Evolutionary conservation across 2,888 invertebrate species (phyloP).

Genomic region (Acleris cristana): DNA sequence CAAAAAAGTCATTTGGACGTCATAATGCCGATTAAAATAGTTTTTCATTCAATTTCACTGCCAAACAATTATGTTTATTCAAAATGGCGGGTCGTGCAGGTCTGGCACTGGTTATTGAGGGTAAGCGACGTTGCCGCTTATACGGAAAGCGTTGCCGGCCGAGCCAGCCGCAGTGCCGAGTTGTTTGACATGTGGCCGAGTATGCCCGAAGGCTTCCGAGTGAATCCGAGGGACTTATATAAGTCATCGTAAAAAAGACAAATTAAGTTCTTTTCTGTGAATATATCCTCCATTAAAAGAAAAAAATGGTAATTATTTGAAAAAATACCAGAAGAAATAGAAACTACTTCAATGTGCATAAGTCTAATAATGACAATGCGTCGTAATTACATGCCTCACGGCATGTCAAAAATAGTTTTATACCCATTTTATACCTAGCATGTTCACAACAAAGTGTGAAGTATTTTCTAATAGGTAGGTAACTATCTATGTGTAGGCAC

Average conservation of each 20-base stretch:
- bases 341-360: too few species aligned
- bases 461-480: too few species aligned
- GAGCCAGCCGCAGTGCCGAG: conserved; percentile 49
- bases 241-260: conserved; percentile 27
- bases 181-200: conserved; percentile 50
- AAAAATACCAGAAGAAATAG: background rate
- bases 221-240: conserved; percentile 41
- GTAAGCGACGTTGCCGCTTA: conserved; percentile 74
- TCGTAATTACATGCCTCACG: too few species aligned
- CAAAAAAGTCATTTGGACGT: background rate
- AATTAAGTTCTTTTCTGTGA: conserved; percentile 25
- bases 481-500: too few species aligned
- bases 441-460: too few species aligned
- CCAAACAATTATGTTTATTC: conserved; percentile 17
- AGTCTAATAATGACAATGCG: too few species aligned
- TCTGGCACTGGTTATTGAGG: conserved; percentile 42
- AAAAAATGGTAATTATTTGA: background rate
- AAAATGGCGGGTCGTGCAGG: conserved; percentile 34
- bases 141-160: conserved; percentile 50
- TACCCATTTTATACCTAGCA: too few species aligned
- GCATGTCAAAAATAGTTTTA: too few species aligned
- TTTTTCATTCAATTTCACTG: conserved; percentile 13
- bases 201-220: conserved; percentile 48
- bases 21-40: conserved; percentile 2
- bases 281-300: background rate